Percentiles rank a stretch among this genome's conserved stretches.
Evolutionary conservation across 2,797 vertebrate genomes (phyloP).

Genomic region (Momotus momota): DNA sequence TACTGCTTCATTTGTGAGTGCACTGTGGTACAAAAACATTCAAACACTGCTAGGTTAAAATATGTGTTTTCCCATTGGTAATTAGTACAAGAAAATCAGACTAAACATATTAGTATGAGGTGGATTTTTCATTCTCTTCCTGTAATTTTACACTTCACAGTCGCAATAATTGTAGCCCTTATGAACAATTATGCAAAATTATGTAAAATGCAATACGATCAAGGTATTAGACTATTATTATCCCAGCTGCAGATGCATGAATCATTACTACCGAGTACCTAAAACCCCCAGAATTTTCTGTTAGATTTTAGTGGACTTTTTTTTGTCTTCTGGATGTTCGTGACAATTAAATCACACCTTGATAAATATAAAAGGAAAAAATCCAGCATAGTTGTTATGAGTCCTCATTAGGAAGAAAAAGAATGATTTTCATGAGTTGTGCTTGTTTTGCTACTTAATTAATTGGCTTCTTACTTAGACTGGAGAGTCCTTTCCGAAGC

Average conservation of each 20-base stretch:
- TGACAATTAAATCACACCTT: slow-evolving; percentile 74
- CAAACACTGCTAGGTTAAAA: slow-evolving; percentile 48
- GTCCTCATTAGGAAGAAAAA: slow-evolving; percentile 68
- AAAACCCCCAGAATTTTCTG: not conserved
- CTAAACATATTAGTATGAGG: slow-evolving; percentile 33
- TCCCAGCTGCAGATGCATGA: slow-evolving; percentile 24
- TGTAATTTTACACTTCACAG: slow-evolving; percentile 62
- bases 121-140: slow-evolving; percentile 47
- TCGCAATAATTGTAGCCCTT: slow-evolving; percentile 61
- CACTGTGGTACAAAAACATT: not conserved
- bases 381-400: slow-evolving; percentile 43
- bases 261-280: slow-evolving; percentile 31
- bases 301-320: not conserved
- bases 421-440: slow-evolving; percentile 53
- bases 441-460: slow-evolving; percentile 64
- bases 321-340: slow-evolving; percentile 43
- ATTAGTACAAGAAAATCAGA: slow-evolving; percentile 61
- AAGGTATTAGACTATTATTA: slow-evolving; percentile 60
- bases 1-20: not conserved
- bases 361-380: slow-evolving; percentile 62
- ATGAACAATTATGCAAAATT: slow-evolving; percentile 68
- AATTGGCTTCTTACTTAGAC: slow-evolving; percentile 21
- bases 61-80: slow-evolving; percentile 48
- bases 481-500: not conserved
- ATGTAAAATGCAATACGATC: slow-evolving; percentile 51